Conservation (phyloP, 2,888 invertebrate species). For the Heliconius erato region DNA sequence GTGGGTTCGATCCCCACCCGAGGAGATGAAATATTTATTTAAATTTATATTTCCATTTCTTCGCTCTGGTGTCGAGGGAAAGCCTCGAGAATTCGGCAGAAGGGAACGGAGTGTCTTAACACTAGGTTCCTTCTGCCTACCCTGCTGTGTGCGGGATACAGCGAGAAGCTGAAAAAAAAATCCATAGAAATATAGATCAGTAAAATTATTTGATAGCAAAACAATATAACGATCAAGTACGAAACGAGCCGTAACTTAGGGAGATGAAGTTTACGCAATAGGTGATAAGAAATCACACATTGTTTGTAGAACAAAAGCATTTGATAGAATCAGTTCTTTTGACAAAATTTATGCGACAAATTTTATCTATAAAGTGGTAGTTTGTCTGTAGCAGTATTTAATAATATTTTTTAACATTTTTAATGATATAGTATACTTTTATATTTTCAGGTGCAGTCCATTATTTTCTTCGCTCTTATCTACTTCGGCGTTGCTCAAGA, state of each 20-base stretch:
- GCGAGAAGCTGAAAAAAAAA: too few species aligned
- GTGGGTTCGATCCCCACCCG: too few species aligned
- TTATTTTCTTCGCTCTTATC: constrained; percentile 65
- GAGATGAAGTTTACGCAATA: constrained; percentile 66
- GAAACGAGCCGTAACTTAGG: constrained; percentile 32
- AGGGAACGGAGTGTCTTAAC: too few species aligned
- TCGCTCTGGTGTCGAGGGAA: too few species aligned
- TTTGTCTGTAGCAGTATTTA: not conserved
- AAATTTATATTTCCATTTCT: too few species aligned
- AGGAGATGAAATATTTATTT: too few species aligned
- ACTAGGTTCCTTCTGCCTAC: too few species aligned
- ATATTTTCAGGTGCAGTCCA: constrained; percentile 70
- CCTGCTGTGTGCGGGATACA: too few species aligned
- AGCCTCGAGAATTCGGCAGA: too few species aligned
- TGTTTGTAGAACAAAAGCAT: constrained; percentile 71
- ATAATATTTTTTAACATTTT: not conserved
- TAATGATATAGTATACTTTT: constrained; percentile 43
- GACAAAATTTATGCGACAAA: not conserved
- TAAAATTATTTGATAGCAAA: not conserved
- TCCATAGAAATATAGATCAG: not conserved
- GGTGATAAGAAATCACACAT: constrained; percentile 67
- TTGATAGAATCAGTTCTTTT: constrained; percentile 49
- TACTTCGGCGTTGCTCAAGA: constrained; percentile 68
- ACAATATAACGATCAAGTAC: constrained; percentile 30
- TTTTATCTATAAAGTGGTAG: too few species aligned